Conservation (phyloP, 2,888 invertebrate genomes). For the Tinea semifulvella region DNA sequence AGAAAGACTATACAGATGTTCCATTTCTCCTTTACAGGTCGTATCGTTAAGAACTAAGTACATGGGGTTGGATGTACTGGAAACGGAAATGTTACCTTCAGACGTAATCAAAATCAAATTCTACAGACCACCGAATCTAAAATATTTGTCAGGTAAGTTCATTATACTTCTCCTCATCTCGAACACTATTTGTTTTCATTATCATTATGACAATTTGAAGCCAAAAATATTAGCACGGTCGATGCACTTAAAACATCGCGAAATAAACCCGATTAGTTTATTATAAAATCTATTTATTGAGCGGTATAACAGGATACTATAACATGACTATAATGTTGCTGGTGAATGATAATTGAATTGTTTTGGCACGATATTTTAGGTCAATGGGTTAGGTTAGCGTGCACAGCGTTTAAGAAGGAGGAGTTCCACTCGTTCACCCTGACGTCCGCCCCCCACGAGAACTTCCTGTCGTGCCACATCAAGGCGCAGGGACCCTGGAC, state of each 20-base stretch:
- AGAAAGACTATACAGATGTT: too few relatives aligned
- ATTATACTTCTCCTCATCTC: too few relatives aligned
- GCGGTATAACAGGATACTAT: too few relatives aligned
- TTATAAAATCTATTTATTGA: too few relatives aligned
- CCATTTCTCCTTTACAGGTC: too few relatives aligned
- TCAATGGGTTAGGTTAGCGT: constrained; percentile 93
- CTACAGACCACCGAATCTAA: constrained; percentile 93
- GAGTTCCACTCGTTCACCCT: constrained; percentile 96
- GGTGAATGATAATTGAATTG: too few relatives aligned
- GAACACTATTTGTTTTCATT: too few relatives aligned
- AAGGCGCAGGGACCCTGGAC: constrained; percentile 94
- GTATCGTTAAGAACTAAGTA: constrained; percentile 91
- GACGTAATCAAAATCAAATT: constrained; percentile 95
- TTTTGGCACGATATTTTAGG: constrained; percentile 65
- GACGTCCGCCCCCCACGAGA: constrained; percentile 96
- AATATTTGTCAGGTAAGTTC: constrained; percentile 78
- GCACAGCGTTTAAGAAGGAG: constrained; percentile 86
- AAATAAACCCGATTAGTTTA: too few relatives aligned
- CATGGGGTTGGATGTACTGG: constrained; percentile 90
- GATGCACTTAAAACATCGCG: too few relatives aligned
- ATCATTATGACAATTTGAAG: too few relatives aligned
- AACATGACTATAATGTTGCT: too few relatives aligned
- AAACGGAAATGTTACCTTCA: constrained; percentile 92
- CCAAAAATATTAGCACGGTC: too few relatives aligned
- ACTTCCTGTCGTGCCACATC: constrained; percentile 93